Conservation (phyloP, 2,888 invertebrate species). For the Sarcophaga rosellei region DNA sequence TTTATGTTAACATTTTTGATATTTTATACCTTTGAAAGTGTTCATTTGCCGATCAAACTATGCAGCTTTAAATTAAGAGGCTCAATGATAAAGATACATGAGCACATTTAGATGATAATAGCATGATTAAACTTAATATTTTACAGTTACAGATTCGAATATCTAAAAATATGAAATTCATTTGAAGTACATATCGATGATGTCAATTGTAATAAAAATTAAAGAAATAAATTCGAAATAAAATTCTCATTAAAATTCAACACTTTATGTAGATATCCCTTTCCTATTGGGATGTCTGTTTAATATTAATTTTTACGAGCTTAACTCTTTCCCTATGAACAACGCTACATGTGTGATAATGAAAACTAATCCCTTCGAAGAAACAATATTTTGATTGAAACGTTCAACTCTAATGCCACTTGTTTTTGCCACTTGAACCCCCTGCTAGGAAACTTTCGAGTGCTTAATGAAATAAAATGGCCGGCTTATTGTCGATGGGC, state of each 20-base stretch:
- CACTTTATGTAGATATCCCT: neutral
- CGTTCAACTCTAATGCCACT: conserved; percentile 6
- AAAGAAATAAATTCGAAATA: neutral
- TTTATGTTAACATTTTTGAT: no score
- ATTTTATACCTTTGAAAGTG: no score
- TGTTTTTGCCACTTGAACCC: neutral
- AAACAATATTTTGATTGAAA: neutral
- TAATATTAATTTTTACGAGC: neutral
- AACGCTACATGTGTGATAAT: neutral
- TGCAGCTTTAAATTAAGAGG: no score
- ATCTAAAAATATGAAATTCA: no score
- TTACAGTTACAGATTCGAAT: no score
- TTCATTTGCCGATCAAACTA: no score
- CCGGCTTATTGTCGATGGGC: neutral
- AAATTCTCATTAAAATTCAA: neutral
- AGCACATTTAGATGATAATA: no score
- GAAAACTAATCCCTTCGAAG: neutral
- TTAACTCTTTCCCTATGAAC: neutral
- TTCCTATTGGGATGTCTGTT: neutral
- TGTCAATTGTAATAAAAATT: no score
- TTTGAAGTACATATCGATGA: no score
- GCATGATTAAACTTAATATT: no score
- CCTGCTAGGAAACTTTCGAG: conserved; percentile 9
- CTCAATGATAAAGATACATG: no score
- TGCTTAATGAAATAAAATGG: conserved; percentile 16